Evolutionary conservation across 2,888 invertebrate species (phyloP).

Genomic region (Ophion slaviceki): DNA sequence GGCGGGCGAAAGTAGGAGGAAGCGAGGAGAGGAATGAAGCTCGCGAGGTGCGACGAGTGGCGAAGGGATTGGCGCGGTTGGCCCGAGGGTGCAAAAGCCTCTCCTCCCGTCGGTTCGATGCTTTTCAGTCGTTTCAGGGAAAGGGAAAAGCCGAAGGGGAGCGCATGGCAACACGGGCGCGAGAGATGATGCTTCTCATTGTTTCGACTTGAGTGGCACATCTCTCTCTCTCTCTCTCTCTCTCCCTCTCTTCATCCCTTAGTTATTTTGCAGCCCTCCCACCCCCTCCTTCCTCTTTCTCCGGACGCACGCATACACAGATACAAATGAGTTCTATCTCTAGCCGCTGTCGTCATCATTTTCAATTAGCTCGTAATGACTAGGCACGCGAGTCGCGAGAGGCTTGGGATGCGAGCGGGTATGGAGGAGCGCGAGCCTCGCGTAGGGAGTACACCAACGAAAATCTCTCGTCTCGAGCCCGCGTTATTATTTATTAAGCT

Average conservation of each 20-base stretch:
- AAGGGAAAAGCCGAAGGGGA: constrained; percentile 36
- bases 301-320: constrained; percentile 30
- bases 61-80: constrained; percentile 60
- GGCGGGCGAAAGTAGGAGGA: neutral
- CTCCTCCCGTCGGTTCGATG: constrained; percentile 44
- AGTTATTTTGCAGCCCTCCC: constrained; percentile 22
- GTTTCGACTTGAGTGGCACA: constrained; percentile 77
- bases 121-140: constrained; percentile 50
- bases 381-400: constrained; percentile 68
- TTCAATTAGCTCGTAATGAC: constrained; percentile 81
- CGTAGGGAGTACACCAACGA: constrained; percentile 59
- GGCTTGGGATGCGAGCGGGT: constrained; percentile 55
- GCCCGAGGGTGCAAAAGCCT: constrained; percentile 58
- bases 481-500: constrained; percentile 80
- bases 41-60: constrained; percentile 57
- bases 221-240: constrained; percentile 49
- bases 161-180: constrained; percentile 64
- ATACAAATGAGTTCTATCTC: constrained; percentile 47
- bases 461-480: constrained; percentile 60
- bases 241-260: constrained; percentile 30
- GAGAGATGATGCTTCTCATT: constrained; percentile 73
- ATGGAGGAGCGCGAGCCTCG: constrained; percentile 54
- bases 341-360: constrained; percentile 77
- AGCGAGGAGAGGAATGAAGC: constrained; percentile 33
- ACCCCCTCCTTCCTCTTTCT: constrained; percentile 29